These are phyloP conservation scores for Hypsopygia costalis DNA, from an alignment of 2,888 invertebrate species.

Conservation along the genomic window DNA sequence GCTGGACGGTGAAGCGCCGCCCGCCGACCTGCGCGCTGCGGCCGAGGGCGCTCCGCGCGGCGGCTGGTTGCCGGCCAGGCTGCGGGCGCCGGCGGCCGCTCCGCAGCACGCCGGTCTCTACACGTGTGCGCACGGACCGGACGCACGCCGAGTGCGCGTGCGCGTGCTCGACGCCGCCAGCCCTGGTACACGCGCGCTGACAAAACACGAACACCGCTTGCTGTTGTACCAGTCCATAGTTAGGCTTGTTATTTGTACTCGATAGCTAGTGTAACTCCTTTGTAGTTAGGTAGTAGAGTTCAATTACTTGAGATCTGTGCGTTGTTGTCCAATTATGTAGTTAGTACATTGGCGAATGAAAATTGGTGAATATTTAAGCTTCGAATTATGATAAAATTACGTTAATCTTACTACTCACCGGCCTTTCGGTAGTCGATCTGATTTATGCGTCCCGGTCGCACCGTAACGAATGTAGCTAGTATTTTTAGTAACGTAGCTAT, in stretches of 20 bases:
- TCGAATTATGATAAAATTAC: no score
- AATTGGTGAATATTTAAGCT: no score
- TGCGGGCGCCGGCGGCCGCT: conserved; percentile 41
- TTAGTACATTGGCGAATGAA: no score
- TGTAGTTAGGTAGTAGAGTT: neutral
- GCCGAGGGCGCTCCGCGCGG: conserved; percentile 33
- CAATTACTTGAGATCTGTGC: no score
- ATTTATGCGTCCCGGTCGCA: neutral
- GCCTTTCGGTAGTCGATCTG: no score
- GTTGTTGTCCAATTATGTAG: no score
- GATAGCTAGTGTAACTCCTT: neutral
- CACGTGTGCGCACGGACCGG: conserved; percentile 45
- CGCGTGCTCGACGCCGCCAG: conserved; percentile 25
- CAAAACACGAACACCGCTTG: neutral
- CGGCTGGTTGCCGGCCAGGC: conserved; percentile 40
- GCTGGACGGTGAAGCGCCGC: conserved; percentile 43
- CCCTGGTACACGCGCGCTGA: conserved; percentile 11
- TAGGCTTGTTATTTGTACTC: neutral
- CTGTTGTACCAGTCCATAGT: neutral
- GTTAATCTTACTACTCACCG: no score
- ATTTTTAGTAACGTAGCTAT: no score
- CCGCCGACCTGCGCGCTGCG: conserved; percentile 43
- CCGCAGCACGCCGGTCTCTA: conserved; percentile 49
- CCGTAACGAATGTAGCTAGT: no score
- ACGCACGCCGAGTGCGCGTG: conserved; percentile 44